Base-by-base conservation (phyloP, 2,113 vertebrate species). In the Colossoma macropomum region DNA sequence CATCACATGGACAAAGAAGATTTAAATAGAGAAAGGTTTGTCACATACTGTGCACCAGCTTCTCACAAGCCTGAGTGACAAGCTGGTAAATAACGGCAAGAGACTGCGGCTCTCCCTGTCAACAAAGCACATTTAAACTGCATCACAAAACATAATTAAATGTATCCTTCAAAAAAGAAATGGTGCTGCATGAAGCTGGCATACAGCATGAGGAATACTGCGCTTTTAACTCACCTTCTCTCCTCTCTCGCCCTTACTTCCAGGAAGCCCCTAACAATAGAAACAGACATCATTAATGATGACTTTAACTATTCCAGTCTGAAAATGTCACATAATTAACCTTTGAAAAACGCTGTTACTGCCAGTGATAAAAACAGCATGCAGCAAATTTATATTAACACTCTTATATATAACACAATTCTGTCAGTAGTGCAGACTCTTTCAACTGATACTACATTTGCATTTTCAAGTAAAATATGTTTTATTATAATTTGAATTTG, bases 61-160 rank as follows among this genome's bases (percentile, higher is more conserved):
- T 89, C 88, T 97, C 96, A 86, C 97, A 99, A 89, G 96, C 96
- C 89, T 97, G 95, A 85, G 94, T 96, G 75, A 98, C 96, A 0
- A 98, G 93, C 75, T 98, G 96, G 86, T 95, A 97, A 91, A 98
- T 96, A 79, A 96, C 89, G 23, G 96, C 93, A 79, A 97, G 92
- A 23, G 97, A 97, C 91, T 96, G 97, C 56, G 96, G 94, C 75
- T 99, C 97, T 0, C 97, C 98, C 98, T 99, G 87, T 54, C 78
- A 87, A 86, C 80, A 91, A 81, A 41, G 28, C 21, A 9, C 65
- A 70, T 19, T 30, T 30, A 11, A 34, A 79, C 13, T 32, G 15
- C 48, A 65, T 52, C 11, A 80, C n/a, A 34, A 34, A 60, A 27
- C 21, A 30, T 12, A 17, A 50, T 59, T 12, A 7, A 73, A 28